Base-by-base conservation (phyloP, 30 jellyfish, hydroid and myxozoan species). In the Cassiopea andromeda region DNA sequence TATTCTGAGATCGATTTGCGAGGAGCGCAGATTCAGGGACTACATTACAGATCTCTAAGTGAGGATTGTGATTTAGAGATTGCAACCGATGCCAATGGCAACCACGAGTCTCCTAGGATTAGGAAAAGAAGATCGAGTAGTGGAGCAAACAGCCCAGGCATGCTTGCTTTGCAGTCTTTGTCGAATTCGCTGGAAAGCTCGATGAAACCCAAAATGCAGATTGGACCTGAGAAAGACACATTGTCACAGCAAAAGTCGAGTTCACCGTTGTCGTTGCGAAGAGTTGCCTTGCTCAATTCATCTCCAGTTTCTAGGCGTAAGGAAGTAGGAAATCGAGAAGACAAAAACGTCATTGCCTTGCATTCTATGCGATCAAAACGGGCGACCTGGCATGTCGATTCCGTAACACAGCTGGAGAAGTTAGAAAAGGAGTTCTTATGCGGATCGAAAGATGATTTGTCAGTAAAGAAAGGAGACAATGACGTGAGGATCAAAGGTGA, bases 121-220 rank as follows among this genome's bases (percentile, higher is more conserved):
- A 19, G 80, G 7, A 81, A 81, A 50, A 75, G 90, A 44, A 46
- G 48, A 16, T 66, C 90, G 0, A 81, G 90, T 47, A 45, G 73
- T 46, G 67, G 80, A 50, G 44, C 44, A 16, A 69, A 19, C 1
- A 81, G 96, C 59, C 96, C 96, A 6, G 99, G 99, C 8, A 95
- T 95, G 99, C 93, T 90, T 48, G 99, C 99, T 19, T 72, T 95
- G 76, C 97, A 84, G 48, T 73, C 83, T 48, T 82, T 95, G 44
- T 87, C 98, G 17, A 83, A 85, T 69, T 81, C 95, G 8, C 59
- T 95, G 48, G 99, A 95, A 80, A 61, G 90, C 54, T 86, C 97
- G 17, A n/a, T 81, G 27, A 95, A 91, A 43, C 68, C 86, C 1
- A 90, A 79, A 82, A 17, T 83, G 49, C 80, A 72, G 27, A n/a